These are phyloP conservation scores for Seira ritae DNA, from an alignment of 2,888 invertebrate species.

Conservation along the genomic window DNA sequence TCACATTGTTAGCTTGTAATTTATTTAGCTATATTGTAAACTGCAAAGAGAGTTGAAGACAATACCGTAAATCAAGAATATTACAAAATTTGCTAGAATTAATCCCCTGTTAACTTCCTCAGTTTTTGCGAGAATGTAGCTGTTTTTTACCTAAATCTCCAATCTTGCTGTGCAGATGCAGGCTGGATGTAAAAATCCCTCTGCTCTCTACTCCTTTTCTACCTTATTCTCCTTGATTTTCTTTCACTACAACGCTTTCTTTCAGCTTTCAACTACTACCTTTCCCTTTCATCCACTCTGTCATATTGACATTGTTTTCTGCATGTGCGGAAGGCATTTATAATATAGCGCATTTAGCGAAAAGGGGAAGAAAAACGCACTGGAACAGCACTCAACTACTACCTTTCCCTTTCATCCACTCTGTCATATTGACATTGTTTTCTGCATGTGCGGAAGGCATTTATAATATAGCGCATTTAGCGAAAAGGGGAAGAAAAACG, in stretches of 20 bases:
- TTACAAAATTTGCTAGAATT: constrained; percentile 40
- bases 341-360: constrained; percentile 40
- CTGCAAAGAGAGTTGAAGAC: neutral
- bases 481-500: constrained; percentile 48
- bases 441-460: neutral
- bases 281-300: neutral
- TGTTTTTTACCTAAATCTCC: constrained; percentile 13
- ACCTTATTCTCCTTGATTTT: no score
- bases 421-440: neutral
- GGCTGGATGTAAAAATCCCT: neutral
- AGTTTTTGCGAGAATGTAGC: constrained; percentile 26
- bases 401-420: constrained; percentile 13
- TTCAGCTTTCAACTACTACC: neutral
- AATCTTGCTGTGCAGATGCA: neutral
- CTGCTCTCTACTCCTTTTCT: no score
- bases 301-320: neutral
- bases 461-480: constrained; percentile 34
- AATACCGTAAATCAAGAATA: neutral
- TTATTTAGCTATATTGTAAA: no score
- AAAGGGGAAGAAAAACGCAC: constrained; percentile 50
- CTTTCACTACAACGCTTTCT: constrained; percentile 31
- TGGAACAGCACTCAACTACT: no score
- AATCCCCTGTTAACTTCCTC: constrained; percentile 39
- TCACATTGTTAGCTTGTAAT: no score
- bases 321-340: neutral